phyloP scores from a whole-genome alignment of 2,888 invertebrate species.

The Leucozona laternaria region DNA sequence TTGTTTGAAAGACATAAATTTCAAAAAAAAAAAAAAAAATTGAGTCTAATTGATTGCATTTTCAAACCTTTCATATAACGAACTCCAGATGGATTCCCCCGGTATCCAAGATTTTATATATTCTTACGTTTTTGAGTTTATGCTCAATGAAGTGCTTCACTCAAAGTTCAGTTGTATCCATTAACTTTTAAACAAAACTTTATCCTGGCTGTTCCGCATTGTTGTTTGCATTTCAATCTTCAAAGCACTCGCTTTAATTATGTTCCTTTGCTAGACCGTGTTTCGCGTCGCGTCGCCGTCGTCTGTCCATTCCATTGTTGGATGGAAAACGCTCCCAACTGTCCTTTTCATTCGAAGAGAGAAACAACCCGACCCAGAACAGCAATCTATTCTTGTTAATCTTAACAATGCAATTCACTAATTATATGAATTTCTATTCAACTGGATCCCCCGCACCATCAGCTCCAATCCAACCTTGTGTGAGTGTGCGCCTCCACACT shows the following conservation, averaged over 20 bases:
- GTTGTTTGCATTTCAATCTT: conserved; percentile 40
- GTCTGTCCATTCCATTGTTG: too few relatives aligned
- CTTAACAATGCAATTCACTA: conserved; percentile 72
- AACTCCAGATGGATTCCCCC: background rate
- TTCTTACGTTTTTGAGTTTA: conserved; percentile 12
- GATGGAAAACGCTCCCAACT: too few relatives aligned
- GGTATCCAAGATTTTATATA: too few relatives aligned
- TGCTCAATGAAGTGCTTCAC: conserved; percentile 21
- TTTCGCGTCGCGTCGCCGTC: background rate
- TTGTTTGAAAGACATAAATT: too few relatives aligned
- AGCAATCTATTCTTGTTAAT: conserved; percentile 67
- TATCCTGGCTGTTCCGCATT: background rate
- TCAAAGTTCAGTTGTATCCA: conserved; percentile 6
- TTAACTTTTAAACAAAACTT: conserved; percentile 36
- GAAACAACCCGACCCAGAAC: conserved; percentile 11
- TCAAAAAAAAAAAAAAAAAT: too few relatives aligned
- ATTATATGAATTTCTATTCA: conserved; percentile 68
- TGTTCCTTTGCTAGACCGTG: background rate
- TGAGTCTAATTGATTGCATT: background rate
- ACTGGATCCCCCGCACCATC: background rate
- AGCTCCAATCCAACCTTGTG: background rate
- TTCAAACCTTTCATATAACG: background rate
- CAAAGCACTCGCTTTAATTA: conserved; percentile 19
- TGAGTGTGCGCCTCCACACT: too few relatives aligned
- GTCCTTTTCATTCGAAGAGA: background rate